These are phyloP conservation scores for Bibio marci DNA, from an alignment of 2,888 invertebrate genomes.

Conservation along the genomic window DNA sequence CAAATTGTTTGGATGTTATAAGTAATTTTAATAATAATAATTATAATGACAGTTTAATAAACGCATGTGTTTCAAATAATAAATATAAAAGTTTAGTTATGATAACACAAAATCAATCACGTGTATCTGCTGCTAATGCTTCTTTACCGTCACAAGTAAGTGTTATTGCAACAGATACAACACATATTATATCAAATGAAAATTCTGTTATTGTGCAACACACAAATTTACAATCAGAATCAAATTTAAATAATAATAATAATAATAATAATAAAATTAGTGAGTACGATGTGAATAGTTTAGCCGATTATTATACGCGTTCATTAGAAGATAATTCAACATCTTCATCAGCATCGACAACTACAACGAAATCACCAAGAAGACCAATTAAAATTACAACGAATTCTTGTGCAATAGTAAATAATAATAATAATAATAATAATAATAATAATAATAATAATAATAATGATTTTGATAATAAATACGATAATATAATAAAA, in stretches of 20 bases:
- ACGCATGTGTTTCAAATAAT: not conserved
- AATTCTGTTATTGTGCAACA: constrained; percentile 43
- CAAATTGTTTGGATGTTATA: constrained; percentile 6
- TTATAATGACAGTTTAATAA: not conserved
- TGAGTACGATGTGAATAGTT: constrained; percentile 17
- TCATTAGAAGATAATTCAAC: constrained; percentile 21
- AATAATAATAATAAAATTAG: too few species aligned
- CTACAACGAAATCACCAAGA: constrained; percentile 3
- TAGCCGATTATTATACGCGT: constrained; percentile 29
- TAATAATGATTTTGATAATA: constrained; percentile 8
- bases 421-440: constrained; percentile 1
- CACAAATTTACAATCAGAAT: constrained; percentile 41
- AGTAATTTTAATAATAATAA: not conserved
- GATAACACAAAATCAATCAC: constrained; percentile 58
- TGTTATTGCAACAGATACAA: constrained; percentile 60
- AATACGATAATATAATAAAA: not conserved
- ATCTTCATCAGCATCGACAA: too few species aligned
- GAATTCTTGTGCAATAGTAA: constrained; percentile 3
- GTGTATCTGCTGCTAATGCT: constrained; percentile 13
- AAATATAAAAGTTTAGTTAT: constrained; percentile 78
- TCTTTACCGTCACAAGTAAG: constrained; percentile 37
- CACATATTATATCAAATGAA: constrained; percentile 42
- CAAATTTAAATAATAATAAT: not conserved
- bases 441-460: constrained; percentile 9
- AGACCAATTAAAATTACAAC: constrained; percentile 6